Evolutionary conservation across 2,113 vertebrate species (phyloP), one percentile per base, ranked within the genome.

Genomic region (Cervus canadensis): DNA sequence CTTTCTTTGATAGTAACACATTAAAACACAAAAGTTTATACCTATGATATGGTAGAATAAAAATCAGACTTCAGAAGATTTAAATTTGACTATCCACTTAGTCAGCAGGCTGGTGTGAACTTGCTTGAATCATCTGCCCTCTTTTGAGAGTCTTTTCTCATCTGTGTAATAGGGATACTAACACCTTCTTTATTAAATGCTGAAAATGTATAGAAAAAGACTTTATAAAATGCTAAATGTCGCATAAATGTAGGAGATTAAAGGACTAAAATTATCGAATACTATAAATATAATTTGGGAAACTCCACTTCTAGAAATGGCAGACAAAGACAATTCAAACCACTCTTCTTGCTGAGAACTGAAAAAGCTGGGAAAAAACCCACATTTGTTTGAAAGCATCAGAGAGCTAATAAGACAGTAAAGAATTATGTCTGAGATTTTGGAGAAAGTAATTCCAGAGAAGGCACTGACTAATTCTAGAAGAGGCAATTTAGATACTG

Each of bases 231-330:
- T 92, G 40, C 85, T 54, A 90, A 89, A 50, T 92, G 87, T 59
- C 30, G 33, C 50, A 71, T 25, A 92, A 87, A 87, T 54, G 50
- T 83, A 88, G 25, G 33, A 36, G 10, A 90, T 15, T 88, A 76
- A 59, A 91, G 30, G 36, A 86, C 48, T 91, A 85, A 90, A 88
- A 82, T 83, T 43, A 93, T 25, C 16, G 87, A 79, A 87, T 83
- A 67, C 36, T 87, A 87, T 52, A 93, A 95, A 52, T 86, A 89
- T 93, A 81, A 59, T 71, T 48, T 40, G 82, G 45, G n/a, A 76
- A 94, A 91, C 90, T 88, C 82, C 85, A 40, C 25, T 92, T 94
- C 54, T 17, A 94, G 81, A 98, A 95, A 88, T 67, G n/a, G n/a
- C 36, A 96, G 52, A 92, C 21, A 67, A 67, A 90, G 40, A 59